phyloP scores from a whole-genome alignment of 1,140 invertebrate genomes.

The Cryptotermes secundus region DNA sequence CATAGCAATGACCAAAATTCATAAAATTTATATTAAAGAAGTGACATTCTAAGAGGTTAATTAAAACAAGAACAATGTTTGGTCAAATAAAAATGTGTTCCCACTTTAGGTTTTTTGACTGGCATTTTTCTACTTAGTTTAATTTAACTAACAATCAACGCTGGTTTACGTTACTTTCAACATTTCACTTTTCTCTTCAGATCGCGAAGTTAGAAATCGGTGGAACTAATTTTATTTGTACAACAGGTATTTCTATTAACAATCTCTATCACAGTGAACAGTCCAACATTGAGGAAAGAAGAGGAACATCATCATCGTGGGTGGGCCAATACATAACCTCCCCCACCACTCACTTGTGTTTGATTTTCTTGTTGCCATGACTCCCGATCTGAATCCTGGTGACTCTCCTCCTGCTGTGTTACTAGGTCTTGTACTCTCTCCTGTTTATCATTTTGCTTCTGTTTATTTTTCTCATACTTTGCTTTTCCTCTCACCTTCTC shows the following conservation, averaged over 20 bases:
- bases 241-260: not conserved
- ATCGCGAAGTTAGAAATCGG: not conserved
- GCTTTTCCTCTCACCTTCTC: not conserved
- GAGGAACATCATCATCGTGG: not conserved
- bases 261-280: not conserved
- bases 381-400: too few species aligned
- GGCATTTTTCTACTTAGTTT: not conserved
- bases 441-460: not conserved
- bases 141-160: not conserved
- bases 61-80: not conserved
- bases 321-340: not conserved
- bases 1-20: not conserved
- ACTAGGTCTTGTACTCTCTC: not conserved
- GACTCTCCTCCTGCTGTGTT: too few species aligned
- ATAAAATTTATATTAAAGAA: not conserved
- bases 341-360: not conserved
- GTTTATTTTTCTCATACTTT: not conserved
- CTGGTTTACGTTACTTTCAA: too few species aligned
- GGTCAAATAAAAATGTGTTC: not conserved
- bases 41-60: slow-evolving; percentile 1
- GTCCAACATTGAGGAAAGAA: not conserved
- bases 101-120: not conserved
- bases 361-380: too few species aligned
- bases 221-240: slow-evolving; percentile 6
- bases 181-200: not conserved